Conservation (phyloP, 2,888 invertebrate genomes). For the Pyralis farinalis region DNA sequence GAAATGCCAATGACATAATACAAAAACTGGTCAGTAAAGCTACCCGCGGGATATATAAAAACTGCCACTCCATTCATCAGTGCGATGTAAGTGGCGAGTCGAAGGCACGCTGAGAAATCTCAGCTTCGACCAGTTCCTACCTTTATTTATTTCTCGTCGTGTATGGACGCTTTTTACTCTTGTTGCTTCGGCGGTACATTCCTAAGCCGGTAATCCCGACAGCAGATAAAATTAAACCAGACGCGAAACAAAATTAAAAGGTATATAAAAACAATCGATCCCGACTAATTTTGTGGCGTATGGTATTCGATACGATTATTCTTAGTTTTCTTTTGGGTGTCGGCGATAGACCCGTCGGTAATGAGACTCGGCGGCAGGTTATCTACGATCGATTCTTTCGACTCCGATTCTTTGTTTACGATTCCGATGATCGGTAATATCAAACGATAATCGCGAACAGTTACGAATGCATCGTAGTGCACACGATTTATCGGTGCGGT, state of each 20-base stretch:
- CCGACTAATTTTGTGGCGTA: constrained; percentile 76
- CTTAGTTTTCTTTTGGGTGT: constrained; percentile 38
- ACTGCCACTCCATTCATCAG: constrained; percentile 68
- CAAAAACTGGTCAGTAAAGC: constrained; percentile 43
- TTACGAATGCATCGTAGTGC: constrained; percentile 29
- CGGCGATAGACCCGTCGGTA: constrained; percentile 35
- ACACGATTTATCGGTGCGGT: constrained; percentile 49
- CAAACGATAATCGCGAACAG: constrained; percentile 21
- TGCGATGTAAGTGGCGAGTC: constrained; percentile 38
- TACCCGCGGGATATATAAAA: constrained; percentile 46
- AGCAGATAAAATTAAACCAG: constrained; percentile 80
- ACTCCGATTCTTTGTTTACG: constrained; percentile 28
- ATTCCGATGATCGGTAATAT: constrained; percentile 20
- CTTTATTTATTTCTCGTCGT: constrained; percentile 76
- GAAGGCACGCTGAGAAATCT: constrained; percentile 61
- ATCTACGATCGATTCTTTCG: constrained; percentile 33
- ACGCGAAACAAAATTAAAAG: constrained; percentile 80
- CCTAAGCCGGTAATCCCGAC: constrained; percentile 79
- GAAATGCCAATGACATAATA: constrained; percentile 35
- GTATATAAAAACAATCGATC: constrained; percentile 72
- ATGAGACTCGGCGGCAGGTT: constrained; percentile 29
- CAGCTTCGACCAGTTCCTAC: constrained; percentile 66
- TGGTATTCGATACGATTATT: constrained; percentile 52
- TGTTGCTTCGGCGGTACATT: constrained; percentile 75
- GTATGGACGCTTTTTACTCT: constrained; percentile 69